Base-by-base conservation (phyloP, 2,797 vertebrate genomes). In the Orientallactaga sibirica region DNA sequence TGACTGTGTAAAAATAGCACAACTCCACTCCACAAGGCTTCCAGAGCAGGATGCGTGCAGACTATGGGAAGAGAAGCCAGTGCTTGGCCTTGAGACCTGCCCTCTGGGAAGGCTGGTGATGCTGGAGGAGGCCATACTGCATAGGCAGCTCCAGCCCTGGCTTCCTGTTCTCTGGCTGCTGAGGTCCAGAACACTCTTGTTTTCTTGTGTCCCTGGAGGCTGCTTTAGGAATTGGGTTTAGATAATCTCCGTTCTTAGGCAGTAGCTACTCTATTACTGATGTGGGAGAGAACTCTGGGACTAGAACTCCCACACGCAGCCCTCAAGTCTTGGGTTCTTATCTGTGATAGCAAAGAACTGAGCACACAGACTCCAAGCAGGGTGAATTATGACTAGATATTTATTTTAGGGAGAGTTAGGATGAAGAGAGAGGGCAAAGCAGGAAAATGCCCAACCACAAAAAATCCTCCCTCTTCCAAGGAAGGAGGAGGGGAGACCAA, bases 1-100 rank as follows among this genome's bases (percentile, higher is more conserved):
- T 87, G 62, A 73, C 78, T 1, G 75, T 62, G 37, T 94, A 96
- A 94, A 96, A 96, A 96, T 96, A 97, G 96, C 75, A 62, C 48
- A 11, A 70, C 88, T 48, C 88, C 62, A 91, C 92, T 96, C 88
- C 86, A 89, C 67, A 75, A 19, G 33, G 27, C 77, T 83, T 64
- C 41, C 14, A 0, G 67, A 74, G 76, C 2, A 6, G n/a, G 27
- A 14, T 25, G 41, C 3, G 0, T 71, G 81, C 0, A 1, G 25
- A 66, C 76, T n/a, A 29, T 27, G 33, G 75, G 7, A 20, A 55
- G 33, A 18, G 88, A 86, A 58, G 48, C 7, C 5, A 0, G 1
- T 14, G 61, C 37, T 19, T 15, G 24, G 74, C 67, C 22, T 15
- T 61, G 37, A 25, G 76, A 7, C 64, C 11, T 20, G 66, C n/a